phyloP scores from a whole-genome alignment of 1,140 invertebrate genomes.

The Reticulitermes speratus region DNA sequence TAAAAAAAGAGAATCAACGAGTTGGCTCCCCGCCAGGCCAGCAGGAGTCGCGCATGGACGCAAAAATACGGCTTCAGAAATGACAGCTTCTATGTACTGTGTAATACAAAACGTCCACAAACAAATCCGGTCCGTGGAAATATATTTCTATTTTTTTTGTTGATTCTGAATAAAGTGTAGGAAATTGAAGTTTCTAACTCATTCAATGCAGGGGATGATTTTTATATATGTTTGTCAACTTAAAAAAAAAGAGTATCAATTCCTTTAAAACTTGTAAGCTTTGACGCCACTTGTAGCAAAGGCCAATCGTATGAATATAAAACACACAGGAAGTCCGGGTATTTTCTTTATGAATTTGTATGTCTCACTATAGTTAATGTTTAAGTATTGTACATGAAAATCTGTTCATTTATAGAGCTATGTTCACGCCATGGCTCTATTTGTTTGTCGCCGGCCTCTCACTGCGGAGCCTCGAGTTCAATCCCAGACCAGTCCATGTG shows the following conservation, averaged over 20 bases:
- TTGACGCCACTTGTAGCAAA: not conserved
- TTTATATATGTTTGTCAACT: not conserved
- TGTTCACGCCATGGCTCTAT: too few relatives aligned
- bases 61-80: not conserved
- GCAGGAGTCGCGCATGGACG: not conserved
- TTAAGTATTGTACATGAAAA: too few relatives aligned
- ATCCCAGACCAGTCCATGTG: too few relatives aligned
- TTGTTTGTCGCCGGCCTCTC: too few relatives aligned
- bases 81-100: not conserved
- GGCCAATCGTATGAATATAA: too few relatives aligned
- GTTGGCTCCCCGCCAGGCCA: not conserved
- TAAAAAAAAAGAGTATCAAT: not conserved
- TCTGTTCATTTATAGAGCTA: too few relatives aligned
- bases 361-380: too few relatives aligned
- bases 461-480: too few relatives aligned
- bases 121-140: not conserved
- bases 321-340: too few relatives aligned
- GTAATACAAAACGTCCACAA: conserved; percentile 3
- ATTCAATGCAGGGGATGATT: not conserved
- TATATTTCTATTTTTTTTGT: not conserved
- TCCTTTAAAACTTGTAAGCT: not conserved
- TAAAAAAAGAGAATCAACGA: not conserved
- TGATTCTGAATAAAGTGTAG: not conserved
- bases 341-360: too few relatives aligned
- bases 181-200: conserved; percentile 17